Base-by-base conservation (phyloP, 2,888 invertebrate species). In the Microchrysa polita region DNA sequence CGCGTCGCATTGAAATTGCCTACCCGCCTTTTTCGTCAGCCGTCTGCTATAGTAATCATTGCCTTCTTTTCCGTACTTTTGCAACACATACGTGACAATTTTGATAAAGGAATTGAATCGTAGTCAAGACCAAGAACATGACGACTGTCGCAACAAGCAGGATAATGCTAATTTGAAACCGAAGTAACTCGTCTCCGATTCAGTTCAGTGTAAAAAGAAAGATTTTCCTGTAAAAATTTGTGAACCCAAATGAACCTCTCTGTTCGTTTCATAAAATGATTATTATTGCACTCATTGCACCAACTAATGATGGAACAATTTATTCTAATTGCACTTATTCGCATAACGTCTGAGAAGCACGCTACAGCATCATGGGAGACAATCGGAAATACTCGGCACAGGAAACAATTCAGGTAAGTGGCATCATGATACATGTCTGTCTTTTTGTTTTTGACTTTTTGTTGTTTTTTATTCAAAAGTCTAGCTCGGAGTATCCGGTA, bases 321-420 rank as follows among this genome's bases (percentile, higher is more conserved):
- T 40, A 23, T 42, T 9, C 44, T 59, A 63, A 55, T 72, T 52
- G 63, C 52, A 40, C 53, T 14, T 5, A 14, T 48, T 22, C 59
- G n/a, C 53, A 7, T 27, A 18, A 53, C 63, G 60, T 40, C 55
- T 14, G 10, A 16, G 61, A 10, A 18, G 57, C n/a, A 9, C 27
- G 42, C 42, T 5, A 14, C 40, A 57, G 34, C 27, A 72, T 22
- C 34, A 76, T 76, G 76, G 75, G 73, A 53, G 75, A 84, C 79
- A 84, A 83, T 80, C 83, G 83, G 78, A 84, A 84, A 79, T 84
- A 84, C 79, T 83, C 84, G 77, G 84, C 84, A 75, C 84, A 84
- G 81, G 84, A 84, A 83, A 84, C 84, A 77, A 84, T 84, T 79
- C 83, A 84, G 84, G 84, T 84, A 81, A 83, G 84, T 83, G 16